Evolutionary conservation across 64 coral and sea anemone genomes (phyloP), one percentile per base, ranked within the genome.

Genomic region (Porites lutea): DNA sequence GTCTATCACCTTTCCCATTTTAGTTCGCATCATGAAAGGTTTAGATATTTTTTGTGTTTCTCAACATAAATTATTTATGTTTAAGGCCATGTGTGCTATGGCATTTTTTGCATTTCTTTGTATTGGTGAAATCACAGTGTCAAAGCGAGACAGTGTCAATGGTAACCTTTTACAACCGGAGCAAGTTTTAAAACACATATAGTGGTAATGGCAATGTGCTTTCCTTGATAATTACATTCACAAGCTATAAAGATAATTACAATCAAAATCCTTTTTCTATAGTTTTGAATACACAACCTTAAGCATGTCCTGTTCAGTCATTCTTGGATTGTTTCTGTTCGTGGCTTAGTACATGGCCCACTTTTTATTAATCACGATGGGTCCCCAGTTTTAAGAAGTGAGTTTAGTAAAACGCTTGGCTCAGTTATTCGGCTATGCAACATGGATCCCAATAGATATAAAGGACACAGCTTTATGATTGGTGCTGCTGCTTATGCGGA

Each of bases 381-480:
- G 78, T 81, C 52, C 9, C 18, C 76, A 9, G 76, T 53, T 53
- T 59, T 52, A 48, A 53, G 4, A 52, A 59, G 0, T 50, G n/a
- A 57, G 12, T 81, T 81, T 8, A 18, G 6, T 22, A 57, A 46
- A 13, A 37, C 6, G 13, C 59, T 81, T 21, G 3, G 27, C 52
- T 63, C 52, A 37, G 13, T 18, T 59, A 57, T 81, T 60, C 0
- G 14, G 7, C 43, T 81, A 37, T 81, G 78, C 4, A 3, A 13
- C 15, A 14, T 81, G 13, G 52, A 81, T 8, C 27, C 52, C 2
- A 43, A 0, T 1, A 81, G 78, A 6, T 81, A 81, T 59, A 59
- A 81, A 81, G 52, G 52, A 12, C n/a, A 81, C 59, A 81, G 78
- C 78, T 81, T 81, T 57, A 23, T 67, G 50, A 88, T 88, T 18